Base-by-base conservation (phyloP, 2,888 invertebrate genomes). In the Acanthosepion esculentum region DNA sequence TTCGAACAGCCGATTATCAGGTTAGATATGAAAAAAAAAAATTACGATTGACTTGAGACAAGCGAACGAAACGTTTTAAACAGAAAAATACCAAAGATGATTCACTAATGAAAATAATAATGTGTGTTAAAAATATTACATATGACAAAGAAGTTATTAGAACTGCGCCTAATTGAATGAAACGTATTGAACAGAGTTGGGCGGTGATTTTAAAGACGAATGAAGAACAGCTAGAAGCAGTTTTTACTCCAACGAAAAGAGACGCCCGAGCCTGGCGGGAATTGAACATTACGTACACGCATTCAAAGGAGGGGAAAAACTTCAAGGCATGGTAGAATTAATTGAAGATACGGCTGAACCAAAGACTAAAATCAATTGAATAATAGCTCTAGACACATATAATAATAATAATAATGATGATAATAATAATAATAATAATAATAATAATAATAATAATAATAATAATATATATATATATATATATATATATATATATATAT, bases 401-500 rank as follows among this genome's bases (percentile, higher is more conserved):
- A 41, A 41, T 41, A 41, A 41, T 41, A 41, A 41, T 41, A 41
- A 41, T 41, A 41, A 41, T 41, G 3, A 41, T 41, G 3, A 41
- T 41, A 41, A 41, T 41, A 20, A 53, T 53, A 53, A 53, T 8
- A 8, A 53, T 53, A 53, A 41, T 53, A 53, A 59, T 41, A 41
- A 41, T 41, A 41, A 41, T 41, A 41, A 41, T 41, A 41, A 41
- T 41, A 20, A 53, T 53, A 53, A 53, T 8, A 8, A 53, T 53
- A 53, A 41, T 53, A 53, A 59, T 64, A 64, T 29, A 64, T 64
- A 64, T 64, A 64, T 64, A 64, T 64, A 64, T 29, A 64, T 64
- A 64, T 64, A 64, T 64, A 64, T 64, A n/a, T 78, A 78, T n/a
- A n/a, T n/a, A 78, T n/a, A 78, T n/a, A 78, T 78, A 78, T 78